These are phyloP conservation scores for Phalacrocorax pelagicus DNA, from an alignment of 2,113 vertebrate genomes.

Conservation along the genomic window DNA sequence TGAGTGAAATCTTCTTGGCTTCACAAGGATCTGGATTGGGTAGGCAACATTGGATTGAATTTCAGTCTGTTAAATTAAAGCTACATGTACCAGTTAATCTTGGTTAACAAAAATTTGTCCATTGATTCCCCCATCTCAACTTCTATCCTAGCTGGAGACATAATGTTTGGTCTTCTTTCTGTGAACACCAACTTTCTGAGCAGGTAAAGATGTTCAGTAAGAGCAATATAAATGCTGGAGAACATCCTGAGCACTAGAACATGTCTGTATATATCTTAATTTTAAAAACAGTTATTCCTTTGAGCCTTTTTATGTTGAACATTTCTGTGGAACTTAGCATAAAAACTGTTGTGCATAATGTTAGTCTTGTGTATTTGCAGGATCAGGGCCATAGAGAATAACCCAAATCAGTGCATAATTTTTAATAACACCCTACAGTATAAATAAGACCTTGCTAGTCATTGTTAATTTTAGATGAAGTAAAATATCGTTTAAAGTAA, in stretches of 20 bases:
- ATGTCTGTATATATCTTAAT: neutral
- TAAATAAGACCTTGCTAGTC: neutral
- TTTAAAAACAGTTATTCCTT: neutral
- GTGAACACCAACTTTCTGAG: neutral
- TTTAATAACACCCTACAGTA: slow-evolving; percentile 2
- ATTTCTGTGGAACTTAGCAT: neutral
- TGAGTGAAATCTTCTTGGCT: neutral
- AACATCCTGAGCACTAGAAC: neutral
- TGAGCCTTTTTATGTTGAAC: neutral
- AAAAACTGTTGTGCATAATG: neutral
- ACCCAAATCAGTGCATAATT: neutral
- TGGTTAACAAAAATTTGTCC: neutral
- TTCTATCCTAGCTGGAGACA: neutral
- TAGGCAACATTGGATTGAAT: neutral
- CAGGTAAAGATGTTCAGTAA: neutral
- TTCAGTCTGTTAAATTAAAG: neutral
- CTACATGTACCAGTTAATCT: neutral
- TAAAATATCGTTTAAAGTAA: slow-evolving; percentile 39
- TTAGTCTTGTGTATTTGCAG: neutral
- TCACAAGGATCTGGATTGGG: neutral
- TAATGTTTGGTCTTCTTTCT: neutral
- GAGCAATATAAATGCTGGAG: neutral
- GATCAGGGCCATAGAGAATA: neutral
- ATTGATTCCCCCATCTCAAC: neutral
- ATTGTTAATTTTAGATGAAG: slow-evolving; percentile 17